Conservation (phyloP, 2,797 vertebrate genomes). For the Arvicola amphibius region DNA sequence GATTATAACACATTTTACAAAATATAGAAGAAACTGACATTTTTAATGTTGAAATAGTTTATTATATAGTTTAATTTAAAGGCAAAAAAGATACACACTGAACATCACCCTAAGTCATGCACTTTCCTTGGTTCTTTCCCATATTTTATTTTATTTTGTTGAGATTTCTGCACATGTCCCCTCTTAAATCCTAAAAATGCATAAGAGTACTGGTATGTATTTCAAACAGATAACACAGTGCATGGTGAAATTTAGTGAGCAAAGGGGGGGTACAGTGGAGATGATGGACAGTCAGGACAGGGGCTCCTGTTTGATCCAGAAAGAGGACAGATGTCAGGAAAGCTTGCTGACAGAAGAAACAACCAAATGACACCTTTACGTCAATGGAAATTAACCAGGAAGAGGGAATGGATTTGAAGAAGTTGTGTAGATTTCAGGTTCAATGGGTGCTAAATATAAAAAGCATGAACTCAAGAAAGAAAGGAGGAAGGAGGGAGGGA, state of each 20-base stretch:
- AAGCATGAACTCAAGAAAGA: neutral
- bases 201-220: neutral
- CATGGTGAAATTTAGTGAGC: neutral
- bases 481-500: too few species aligned
- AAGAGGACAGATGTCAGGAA: neutral
- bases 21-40: neutral
- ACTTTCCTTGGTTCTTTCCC: neutral
- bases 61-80: slow-evolving; percentile 5
- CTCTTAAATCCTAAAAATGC: neutral
- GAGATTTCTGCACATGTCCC: neutral
- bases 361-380: neutral
- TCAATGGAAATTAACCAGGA: neutral
- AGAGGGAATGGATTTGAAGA: neutral
- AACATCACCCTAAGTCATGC: neutral
- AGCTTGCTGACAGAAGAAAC: neutral
- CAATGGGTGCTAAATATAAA: slow-evolving; percentile 12
- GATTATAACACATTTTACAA: neutral
- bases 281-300: too few species aligned
- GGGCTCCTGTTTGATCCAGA: neutral
- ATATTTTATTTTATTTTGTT: neutral
- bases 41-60: neutral
- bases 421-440: neutral
- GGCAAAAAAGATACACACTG: neutral
- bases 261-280: too few species aligned
- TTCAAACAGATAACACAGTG: neutral